Percentiles rank a stretch among this genome's conserved stretches.
Evolutionary conservation across 2,113 vertebrate genomes (phyloP).

Genomic region (Neofelis nebulosa): DNA sequence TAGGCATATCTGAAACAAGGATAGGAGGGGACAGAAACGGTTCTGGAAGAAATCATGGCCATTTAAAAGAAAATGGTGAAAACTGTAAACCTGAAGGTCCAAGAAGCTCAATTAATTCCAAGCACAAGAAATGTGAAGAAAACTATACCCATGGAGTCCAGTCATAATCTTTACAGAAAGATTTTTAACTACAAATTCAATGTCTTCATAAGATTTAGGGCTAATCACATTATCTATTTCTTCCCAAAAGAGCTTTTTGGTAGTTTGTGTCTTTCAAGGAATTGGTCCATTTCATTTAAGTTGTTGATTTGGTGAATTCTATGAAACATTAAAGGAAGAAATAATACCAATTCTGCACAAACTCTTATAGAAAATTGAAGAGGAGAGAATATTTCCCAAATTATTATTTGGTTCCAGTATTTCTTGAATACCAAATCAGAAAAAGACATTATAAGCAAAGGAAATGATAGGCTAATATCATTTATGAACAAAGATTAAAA

Average conservation of each 20-base stretch:
- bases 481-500: constrained; percentile 1
- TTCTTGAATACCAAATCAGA: not conserved
- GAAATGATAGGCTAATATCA: not conserved
- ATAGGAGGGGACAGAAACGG: not conserved
- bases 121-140: not conserved
- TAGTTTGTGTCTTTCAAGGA: not conserved
- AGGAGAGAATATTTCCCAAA: not conserved
- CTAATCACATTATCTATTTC: not conserved
- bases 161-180: not conserved
- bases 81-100: not conserved
- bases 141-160: not conserved
- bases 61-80: not conserved
- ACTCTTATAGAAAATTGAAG: not conserved
- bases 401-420: not conserved
- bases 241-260: not conserved
- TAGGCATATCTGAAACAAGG: not conserved
- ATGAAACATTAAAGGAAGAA: constrained; percentile 1
- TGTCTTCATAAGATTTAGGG: not conserved
- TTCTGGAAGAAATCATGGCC: not conserved
- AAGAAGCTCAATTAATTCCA: constrained; percentile 6
- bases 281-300: not conserved
- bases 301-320: not conserved
- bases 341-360: not conserved
- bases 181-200: not conserved
- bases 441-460: not conserved